A percentile compares a stretch with the other conserved stretches of the same genome.
These are phyloP conservation scores for Penaeus vannamei DNA, from an alignment of 1,140 invertebrate genomes.

Conservation along the genomic window DNA sequence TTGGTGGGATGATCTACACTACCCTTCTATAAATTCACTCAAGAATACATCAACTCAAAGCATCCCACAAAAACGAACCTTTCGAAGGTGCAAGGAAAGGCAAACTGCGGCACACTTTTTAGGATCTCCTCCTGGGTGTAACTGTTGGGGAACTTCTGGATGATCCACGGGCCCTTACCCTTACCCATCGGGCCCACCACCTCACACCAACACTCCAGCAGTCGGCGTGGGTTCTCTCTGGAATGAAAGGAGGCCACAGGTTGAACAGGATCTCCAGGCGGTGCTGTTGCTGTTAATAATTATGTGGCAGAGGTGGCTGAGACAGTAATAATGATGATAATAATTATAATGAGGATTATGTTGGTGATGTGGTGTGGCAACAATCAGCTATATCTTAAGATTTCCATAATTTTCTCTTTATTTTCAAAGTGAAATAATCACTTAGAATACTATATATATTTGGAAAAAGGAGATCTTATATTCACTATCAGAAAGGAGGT, in stretches of 20 bases:
- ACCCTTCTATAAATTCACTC: not conserved
- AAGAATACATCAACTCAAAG: slow-evolving; percentile 55
- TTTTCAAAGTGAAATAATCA: too few relatives aligned
- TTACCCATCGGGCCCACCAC: slow-evolving; percentile 48
- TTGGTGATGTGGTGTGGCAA: too few relatives aligned
- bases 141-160: slow-evolving; percentile 83
- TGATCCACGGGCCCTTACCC: slow-evolving; percentile 77
- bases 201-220: slow-evolving; percentile 59
- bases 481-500: too few relatives aligned
- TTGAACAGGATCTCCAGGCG: not conserved
- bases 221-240: slow-evolving; percentile 57
- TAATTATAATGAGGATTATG: too few relatives aligned
- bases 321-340: too few relatives aligned
- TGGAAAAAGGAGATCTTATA: too few relatives aligned
- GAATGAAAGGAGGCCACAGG: not conserved
- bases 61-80: slow-evolving; percentile 76
- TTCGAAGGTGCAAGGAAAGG: slow-evolving; percentile 86
- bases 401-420: too few relatives aligned
- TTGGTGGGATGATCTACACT: not conserved
- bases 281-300: too few relatives aligned
- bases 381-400: too few relatives aligned
- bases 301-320: not conserved
- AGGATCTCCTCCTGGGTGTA: slow-evolving; percentile 84
- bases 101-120: slow-evolving; percentile 86
- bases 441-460: too few relatives aligned